Evolutionary conservation across 2,113 vertebrate species (phyloP).

Genomic region (Ptychochromis oligacanthus): DNA sequence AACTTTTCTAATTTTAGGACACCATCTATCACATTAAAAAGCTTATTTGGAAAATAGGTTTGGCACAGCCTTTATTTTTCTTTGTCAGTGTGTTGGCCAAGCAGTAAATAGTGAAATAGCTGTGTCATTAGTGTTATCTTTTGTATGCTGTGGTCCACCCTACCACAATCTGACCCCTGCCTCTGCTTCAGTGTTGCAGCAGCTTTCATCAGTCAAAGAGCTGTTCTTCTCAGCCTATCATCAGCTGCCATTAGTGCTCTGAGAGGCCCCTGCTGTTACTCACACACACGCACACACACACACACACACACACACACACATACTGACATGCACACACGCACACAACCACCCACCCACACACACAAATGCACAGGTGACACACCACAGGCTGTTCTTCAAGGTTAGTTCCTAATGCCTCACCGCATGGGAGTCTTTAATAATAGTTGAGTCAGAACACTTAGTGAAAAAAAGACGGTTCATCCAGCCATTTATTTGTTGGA

Average conservation of each 20-base stretch:
- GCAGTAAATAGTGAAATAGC: conserved; percentile 50
- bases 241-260: conserved; percentile 70
- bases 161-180: conserved; percentile 48
- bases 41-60: background rate
- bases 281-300: conserved; percentile 41
- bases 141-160: conserved; percentile 24
- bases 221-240: conserved; percentile 68
- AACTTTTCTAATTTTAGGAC: background rate
- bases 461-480: conserved; percentile 1
- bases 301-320: conserved; percentile 33
- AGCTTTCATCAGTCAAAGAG: conserved; percentile 71
- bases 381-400: conserved; percentile 46
- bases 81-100: background rate
- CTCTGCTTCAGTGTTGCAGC: conserved; percentile 35
- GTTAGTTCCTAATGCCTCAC: conserved; percentile 41
- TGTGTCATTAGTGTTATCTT: conserved; percentile 58
- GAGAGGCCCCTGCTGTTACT: conserved; percentile 60
- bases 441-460: conserved; percentile 15
- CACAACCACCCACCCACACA: conserved; percentile 18
- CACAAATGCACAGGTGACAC: conserved; percentile 45
- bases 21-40: background rate
- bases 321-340: conserved; percentile 42
- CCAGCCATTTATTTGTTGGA: conserved; percentile 17
- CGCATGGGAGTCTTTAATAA: conserved; percentile 28
- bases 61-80: background rate